Conservation (phyloP, 2,797 vertebrate genomes). For the Botia almorhae region DNA sequence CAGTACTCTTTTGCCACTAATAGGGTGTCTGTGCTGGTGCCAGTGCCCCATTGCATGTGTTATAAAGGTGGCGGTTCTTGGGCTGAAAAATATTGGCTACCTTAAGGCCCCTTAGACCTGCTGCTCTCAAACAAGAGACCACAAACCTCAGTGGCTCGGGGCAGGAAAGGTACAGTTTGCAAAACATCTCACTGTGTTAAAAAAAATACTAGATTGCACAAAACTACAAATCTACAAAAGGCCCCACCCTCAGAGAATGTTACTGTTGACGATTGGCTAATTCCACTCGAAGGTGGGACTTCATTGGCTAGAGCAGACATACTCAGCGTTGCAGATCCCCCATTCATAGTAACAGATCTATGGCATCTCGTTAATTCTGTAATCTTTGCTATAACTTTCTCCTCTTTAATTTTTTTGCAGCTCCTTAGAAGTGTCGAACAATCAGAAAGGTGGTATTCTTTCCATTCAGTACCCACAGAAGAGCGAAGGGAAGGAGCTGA, state of each 20-base stretch:
- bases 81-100: background rate
- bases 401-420: slow-evolving; percentile 60
- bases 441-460: slow-evolving; percentile 87
- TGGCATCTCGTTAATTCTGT: too few species aligned
- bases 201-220: too few species aligned
- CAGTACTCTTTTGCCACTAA: background rate
- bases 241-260: too few species aligned
- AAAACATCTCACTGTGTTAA: too few species aligned
- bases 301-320: too few species aligned
- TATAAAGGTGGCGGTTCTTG: background rate
- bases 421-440: slow-evolving; percentile 72
- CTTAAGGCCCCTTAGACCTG: too few species aligned
- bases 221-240: too few species aligned
- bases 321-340: too few species aligned
- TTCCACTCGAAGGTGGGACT: too few species aligned
- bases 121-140: background rate
- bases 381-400: background rate
- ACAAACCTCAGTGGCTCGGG: background rate
- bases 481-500: slow-evolving; percentile 95
- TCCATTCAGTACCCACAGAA: slow-evolving; percentile 91
- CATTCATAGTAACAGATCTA: too few species aligned
- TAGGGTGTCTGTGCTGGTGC: background rate
- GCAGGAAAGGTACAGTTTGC: too few species aligned
- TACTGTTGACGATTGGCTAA: too few species aligned
- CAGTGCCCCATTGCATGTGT: background rate